Evolutionary conservation across 35 echinoderm and acorn worm species (phyloP).

Genomic region (Lytechinus variegatus): DNA sequence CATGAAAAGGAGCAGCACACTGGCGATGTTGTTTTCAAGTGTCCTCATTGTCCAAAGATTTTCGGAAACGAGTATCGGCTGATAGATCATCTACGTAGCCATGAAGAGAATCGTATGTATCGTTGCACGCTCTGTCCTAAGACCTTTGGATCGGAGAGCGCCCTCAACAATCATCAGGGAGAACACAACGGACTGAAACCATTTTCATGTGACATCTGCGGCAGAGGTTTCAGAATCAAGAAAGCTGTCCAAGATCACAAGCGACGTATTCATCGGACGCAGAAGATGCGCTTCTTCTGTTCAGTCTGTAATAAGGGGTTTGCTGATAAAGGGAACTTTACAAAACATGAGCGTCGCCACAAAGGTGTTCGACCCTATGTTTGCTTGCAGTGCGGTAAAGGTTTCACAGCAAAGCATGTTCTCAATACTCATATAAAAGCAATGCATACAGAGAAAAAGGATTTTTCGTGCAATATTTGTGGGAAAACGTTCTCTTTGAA

Average conservation of each 20-base stretch:
- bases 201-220: constrained; percentile 30
- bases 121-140: not conserved
- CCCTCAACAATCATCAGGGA: constrained; percentile 13
- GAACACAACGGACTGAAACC: constrained; percentile 40
- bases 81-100: not conserved
- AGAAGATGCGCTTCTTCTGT: not conserved
- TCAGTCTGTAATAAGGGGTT: constrained; percentile 52
- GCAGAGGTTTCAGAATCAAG: constrained; percentile 10
- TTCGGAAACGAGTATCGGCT: not conserved
- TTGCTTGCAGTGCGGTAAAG: constrained; percentile 71
- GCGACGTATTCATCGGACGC: not conserved
- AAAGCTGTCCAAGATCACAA: constrained; percentile 39
- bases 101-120: constrained; percentile 15
- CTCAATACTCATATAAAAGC: constrained; percentile 67
- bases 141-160: constrained; percentile 25
- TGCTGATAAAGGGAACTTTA: constrained; percentile 19
- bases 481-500: constrained; percentile 56
- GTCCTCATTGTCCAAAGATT: constrained; percentile 5
- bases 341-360: constrained; percentile 46
- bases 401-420: constrained; percentile 73
- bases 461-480: constrained; percentile 57
- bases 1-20: not conserved
- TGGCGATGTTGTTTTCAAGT: not conserved
- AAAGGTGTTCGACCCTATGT: constrained; percentile 56
- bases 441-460: constrained; percentile 44